Base-by-base conservation (phyloP, 2,888 invertebrate genomes). In the Aspidapion aeneum region DNA sequence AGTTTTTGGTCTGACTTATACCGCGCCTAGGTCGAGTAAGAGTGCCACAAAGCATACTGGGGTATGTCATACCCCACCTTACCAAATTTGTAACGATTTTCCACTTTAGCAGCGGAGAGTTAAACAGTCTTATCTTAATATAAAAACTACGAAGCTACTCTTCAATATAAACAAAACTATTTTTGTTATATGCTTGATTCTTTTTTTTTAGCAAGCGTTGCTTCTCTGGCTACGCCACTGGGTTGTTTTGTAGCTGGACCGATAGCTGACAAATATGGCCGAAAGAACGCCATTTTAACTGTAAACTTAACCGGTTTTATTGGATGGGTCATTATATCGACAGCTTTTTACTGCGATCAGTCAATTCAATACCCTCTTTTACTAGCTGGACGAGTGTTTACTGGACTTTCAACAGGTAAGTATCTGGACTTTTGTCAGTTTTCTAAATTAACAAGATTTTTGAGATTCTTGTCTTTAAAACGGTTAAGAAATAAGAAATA, bases 221-320 rank as follows among this genome's bases (percentile, higher is more conserved):
- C 84, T 0, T 83, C 85, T 1, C 74, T 85, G 59, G 81, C 83
- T 12, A 83, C 82, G 1, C 85, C 86, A 0, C 65, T 85, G 7
- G 86, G 86, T 16, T 83, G 84, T 64, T 72, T 86, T 12, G 51
- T 83, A 3, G 81, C 82, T 9, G 83, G 85, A 21, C 79, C 80
- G 7, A 76, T 84, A 59, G 76, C 84, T 18, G 83, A 86, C 75
- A 77, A 77, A 65, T 80, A 79, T 65, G 86, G 86, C n/a, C 75
- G 85, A 57, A 81, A 79, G 70, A 71, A 76, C 16, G 80, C 82
- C 21, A 75, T 86, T 22, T 70, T 83, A 12, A 70, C 77, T 1
- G 79, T 83, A 21, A 85, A 84, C 65, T 63, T 80, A 0, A 78
- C 82, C 12, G 82, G 82, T 1, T 73, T 83, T 55, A 66, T 81